phyloP scores from a whole-genome alignment of 2,113 vertebrate genomes.

The Leucosticte australis region DNA sequence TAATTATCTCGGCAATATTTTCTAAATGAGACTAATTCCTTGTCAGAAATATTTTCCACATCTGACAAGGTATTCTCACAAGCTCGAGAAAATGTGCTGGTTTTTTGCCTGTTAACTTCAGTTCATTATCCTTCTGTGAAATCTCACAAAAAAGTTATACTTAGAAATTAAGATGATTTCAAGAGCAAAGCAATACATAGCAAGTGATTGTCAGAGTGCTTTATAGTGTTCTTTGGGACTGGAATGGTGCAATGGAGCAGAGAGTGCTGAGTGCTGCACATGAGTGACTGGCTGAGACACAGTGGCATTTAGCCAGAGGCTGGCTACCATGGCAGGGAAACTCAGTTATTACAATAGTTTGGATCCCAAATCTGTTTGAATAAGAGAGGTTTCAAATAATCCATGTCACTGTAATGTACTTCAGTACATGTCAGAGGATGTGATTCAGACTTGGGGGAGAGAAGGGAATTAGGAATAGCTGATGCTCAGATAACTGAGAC shows the following conservation, averaged over 20 bases:
- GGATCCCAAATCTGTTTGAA: conserved; percentile 28
- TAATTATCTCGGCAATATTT: conserved; percentile 8
- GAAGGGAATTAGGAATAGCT: conserved; percentile 29
- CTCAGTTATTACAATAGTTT: neutral
- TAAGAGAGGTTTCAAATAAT: conserved; percentile 37
- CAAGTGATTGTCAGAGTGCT: neutral
- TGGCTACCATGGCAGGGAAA: neutral
- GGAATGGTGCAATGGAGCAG: neutral
- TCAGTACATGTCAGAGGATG: conserved; percentile 47
- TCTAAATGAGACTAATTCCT: neutral
- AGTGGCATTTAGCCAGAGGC: conserved; percentile 6
- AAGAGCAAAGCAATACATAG: neutral
- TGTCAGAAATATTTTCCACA: neutral
- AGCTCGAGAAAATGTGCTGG: neutral
- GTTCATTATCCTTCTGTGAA: neutral
- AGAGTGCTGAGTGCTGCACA: neutral
- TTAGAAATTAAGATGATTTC: neutral
- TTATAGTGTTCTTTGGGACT: neutral
- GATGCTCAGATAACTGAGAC: conserved; percentile 40
- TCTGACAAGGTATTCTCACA: neutral
- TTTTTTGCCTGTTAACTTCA: neutral
- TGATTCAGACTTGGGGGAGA: conserved; percentile 41
- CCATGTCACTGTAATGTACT: conserved; percentile 32
- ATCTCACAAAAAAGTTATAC: neutral
- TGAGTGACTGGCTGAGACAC: conserved; percentile 19